A percentile compares a stretch with the other conserved stretches of the same genome.
These are phyloP conservation scores for Myrmecobius fasciatus DNA, from an alignment of 2,113 vertebrate species.

Conservation along the genomic window DNA sequence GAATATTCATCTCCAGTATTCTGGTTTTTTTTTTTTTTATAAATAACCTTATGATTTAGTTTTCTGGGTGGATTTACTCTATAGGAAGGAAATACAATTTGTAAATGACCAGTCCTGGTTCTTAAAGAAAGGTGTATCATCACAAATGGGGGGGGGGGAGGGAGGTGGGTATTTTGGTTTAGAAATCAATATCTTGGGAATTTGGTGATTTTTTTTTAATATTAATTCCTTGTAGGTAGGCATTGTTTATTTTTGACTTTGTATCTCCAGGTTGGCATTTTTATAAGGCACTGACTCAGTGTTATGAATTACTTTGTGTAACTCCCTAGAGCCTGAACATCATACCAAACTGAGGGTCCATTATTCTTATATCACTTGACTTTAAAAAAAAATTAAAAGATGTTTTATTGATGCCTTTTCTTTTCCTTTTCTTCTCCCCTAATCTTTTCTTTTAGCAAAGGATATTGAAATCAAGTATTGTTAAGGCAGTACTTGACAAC, in stretches of 20 bases:
- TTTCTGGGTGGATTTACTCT: background rate
- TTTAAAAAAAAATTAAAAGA: background rate
- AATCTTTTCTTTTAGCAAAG: no score
- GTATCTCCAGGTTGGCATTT: background rate
- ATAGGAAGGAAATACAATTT: constrained; percentile 10
- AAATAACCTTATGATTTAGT: background rate
- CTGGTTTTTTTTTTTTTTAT: background rate
- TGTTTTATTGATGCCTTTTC: background rate
- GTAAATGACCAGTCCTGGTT: constrained; percentile 24
- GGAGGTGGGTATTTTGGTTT: background rate
- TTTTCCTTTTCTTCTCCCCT: no score
- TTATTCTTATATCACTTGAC: background rate
- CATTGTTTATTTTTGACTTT: background rate
- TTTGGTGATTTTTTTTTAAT: background rate
- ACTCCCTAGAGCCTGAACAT: constrained; percentile 5
- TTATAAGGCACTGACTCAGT: background rate
- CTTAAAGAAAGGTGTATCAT: background rate
- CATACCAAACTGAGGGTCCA: background rate
- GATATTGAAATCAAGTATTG: background rate
- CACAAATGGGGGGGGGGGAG: no score
- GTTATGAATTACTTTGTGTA: constrained; percentile 16
- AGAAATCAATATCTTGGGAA: background rate
- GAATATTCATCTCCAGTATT: background rate
- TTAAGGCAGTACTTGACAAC: background rate
- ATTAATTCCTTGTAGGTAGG: background rate